Base-by-base conservation (phyloP, 2,888 invertebrate genomes). In the Eueremaeus valkanovi region DNA sequence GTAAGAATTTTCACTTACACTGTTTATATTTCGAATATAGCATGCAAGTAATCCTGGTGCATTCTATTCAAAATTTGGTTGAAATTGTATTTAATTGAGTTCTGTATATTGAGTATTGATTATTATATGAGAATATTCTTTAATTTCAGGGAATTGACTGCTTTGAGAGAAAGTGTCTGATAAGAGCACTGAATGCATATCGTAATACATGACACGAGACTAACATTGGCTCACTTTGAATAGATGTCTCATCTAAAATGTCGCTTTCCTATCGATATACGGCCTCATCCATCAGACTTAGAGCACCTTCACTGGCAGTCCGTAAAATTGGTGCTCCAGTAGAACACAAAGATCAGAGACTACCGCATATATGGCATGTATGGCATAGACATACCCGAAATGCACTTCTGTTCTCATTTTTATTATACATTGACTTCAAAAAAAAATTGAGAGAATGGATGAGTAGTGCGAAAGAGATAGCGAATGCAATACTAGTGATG, bases 241-340 rank as follows among this genome's bases (percentile, higher is more conserved):
- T 68, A 42, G 68, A 68, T 68, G 68, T 68, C 68, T 68, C 68
- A 68, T 68, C 68, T 27, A 40, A 68, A 36, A 68, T 68, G 68
- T 68, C 40, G 36, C 68, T 40, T 36, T 68, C 24, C 68, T 68
- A 40, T 68, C 40, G 68, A 68, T 68, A 40, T 36, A 40, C 40
- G 24, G 68, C 40, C 68, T 55, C 72, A 72, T 72, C 72, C 51
- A 72, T 72, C 72, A 72, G 72, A 72, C 72, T 72, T 72, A 72
- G 72, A 72, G 72, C 72, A 72, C 72, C 72, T 72, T 49, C 55
- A 55, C 49, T 72, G 72, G 72, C 72, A 72, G 72, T 72, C 72
- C 72, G 72, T 72, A 55, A 72, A 72, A 72, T 72, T 72, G 72
- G 72, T 72, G 27, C 72, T 49, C 16, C 72, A 72, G 29, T 63